Evolutionary conservation across 2,888 invertebrate species (phyloP).

Genomic region (Pteria penguin): DNA sequence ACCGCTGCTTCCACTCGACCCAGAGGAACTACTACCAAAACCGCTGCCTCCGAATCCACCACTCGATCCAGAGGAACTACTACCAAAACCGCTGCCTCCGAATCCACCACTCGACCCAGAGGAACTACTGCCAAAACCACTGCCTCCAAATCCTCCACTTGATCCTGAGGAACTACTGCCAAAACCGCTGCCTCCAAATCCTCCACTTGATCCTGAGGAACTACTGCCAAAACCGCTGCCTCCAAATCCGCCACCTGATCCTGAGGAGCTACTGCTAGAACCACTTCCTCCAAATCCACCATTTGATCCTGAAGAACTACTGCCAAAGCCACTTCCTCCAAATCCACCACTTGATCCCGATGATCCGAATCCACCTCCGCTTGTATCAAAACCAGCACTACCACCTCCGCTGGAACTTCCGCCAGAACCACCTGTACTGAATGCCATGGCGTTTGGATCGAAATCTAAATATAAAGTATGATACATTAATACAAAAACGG

Average conservation of each 20-base stretch:
- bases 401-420: background rate
- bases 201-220: background rate
- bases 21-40: background rate
- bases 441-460: background rate
- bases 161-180: background rate
- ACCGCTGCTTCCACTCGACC: too few species aligned
- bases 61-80: too few species aligned
- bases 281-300: background rate
- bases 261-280: background rate
- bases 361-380: background rate
- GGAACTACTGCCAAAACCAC: background rate
- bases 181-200: constrained; percentile 4
- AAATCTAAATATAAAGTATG: too few species aligned
- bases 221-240: background rate
- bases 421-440: background rate
- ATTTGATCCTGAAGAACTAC: background rate
- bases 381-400: background rate
- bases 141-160: background rate
- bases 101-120: background rate
- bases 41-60: too few species aligned
- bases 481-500: too few species aligned
- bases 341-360: background rate
- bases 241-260: background rate
- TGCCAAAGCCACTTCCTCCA: too few species aligned
- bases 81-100: too few species aligned